Conservation (phyloP, 2,113 vertebrate species). For the Litocranius walleri region DNA sequence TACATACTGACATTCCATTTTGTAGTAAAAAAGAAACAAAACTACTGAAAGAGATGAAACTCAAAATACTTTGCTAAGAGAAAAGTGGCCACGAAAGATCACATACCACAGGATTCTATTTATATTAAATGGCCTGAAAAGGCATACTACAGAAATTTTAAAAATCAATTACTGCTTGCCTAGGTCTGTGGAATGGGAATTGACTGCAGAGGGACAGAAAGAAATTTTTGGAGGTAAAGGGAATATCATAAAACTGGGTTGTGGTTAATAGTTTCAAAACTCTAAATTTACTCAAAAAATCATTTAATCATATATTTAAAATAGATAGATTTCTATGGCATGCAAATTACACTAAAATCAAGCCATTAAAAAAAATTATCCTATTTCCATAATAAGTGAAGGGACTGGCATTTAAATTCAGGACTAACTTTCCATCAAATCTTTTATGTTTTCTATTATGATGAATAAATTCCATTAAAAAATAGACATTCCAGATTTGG, state of each 20-base stretch:
- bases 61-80: neutral
- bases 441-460: neutral
- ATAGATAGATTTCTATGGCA: neutral
- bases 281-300: neutral
- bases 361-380: neutral
- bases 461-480: neutral
- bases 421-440: neutral
- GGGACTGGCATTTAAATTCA: neutral
- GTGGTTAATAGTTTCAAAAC: neutral
- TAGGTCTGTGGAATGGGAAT: neutral
- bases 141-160: neutral
- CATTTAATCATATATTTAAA: neutral
- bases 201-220: neutral
- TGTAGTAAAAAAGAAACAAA: neutral
- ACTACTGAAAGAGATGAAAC: neutral
- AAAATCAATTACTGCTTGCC: neutral
- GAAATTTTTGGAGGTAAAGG: neutral
- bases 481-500: neutral
- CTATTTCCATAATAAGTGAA: neutral
- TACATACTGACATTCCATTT: neutral
- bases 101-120: neutral
- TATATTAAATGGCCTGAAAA: neutral
- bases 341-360: neutral
- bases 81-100: neutral
- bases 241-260: neutral